Conservation (phyloP, 2,888 invertebrate genomes). For the Scaeva pyrastri region DNA sequence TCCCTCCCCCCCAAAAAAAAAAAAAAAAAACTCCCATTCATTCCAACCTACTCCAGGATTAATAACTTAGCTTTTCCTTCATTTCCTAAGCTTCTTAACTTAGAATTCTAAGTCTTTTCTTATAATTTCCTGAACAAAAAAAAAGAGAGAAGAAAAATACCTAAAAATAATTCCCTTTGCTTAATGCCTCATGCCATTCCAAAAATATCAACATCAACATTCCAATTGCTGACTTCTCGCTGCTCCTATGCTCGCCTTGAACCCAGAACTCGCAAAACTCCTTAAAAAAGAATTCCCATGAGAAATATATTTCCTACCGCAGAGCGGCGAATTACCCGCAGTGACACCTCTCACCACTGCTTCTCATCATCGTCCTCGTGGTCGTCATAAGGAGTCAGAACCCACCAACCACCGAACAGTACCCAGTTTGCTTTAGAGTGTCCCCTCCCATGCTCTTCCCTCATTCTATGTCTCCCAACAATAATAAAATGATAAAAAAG, state of each 20-base stretch:
- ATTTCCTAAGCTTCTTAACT: slow-evolving; percentile 34
- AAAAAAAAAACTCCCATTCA: neutral
- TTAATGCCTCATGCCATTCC: slow-evolving; percentile 10
- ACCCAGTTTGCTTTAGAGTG: slow-evolving; percentile 32
- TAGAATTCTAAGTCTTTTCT: neutral
- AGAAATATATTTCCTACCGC: slow-evolving; percentile 66
- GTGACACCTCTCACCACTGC: slow-evolving; percentile 67
- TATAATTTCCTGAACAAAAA: neutral
- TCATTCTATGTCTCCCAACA: slow-evolving; percentile 19
- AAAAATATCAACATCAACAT: neutral
- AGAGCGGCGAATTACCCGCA: slow-evolving; percentile 70
- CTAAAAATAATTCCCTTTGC: slow-evolving; percentile 24
- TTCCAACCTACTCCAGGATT: neutral
- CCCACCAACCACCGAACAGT: neutral
- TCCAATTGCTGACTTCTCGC: no score
- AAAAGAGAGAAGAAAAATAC: neutral
- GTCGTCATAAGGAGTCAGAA: neutral
- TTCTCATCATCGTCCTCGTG: no score
- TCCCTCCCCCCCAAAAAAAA: neutral
- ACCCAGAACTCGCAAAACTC: neutral
- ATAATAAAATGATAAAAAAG: slow-evolving; percentile 5
- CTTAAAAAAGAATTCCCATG: slow-evolving; percentile 31
- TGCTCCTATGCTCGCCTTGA: slow-evolving; percentile 18
- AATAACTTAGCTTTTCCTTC: neutral
- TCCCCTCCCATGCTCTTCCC: neutral